Evolutionary conservation across 92 coral and sea anemone species (phyloP), one percentile per base, ranked within the genome.

Genomic region (Virgularia gustaviana): DNA sequence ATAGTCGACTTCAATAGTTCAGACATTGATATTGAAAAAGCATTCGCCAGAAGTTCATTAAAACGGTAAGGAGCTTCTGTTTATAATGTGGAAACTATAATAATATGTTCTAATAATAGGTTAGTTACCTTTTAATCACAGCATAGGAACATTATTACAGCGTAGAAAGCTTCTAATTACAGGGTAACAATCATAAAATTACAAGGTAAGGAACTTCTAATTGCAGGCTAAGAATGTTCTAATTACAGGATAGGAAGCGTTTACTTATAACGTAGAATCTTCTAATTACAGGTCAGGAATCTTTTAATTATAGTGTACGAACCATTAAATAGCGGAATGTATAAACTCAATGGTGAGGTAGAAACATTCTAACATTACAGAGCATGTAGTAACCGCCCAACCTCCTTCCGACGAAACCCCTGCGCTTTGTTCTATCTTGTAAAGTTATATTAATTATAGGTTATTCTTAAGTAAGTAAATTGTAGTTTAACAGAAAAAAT

Each of bases 1-100:
- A 87, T 94, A 39, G 99, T 94, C 39, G 99, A 94, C 71, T 94
- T 94, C 61, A 80, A 85, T 24, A 94, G 99, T 65, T 73, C 81
- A 2, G 99, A 94, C 53, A 94, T 94, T 53, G 88, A 94, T 70
- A 86, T 94, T 13, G 36, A 60, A 30, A 85, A 84, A 36, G 99
- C 99, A 0, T 78, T 94, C 2, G 29, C 79, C 55, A 83, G 90
- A 33, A 94, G 99, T 73, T 44, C 83, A 39, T 80, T 94, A 16
- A 83, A 77, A 72, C 82, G 96, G 98, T 92, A 11, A 29, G 57
- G 29, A n/a, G n/a, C n/a, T n/a, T n/a, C n/a, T n/a, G n/a, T n/a
- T n/a, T n/a, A n/a, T n/a, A n/a, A n/a, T n/a, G n/a, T n/a, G n/a
- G n/a, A n/a, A n/a, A n/a, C n/a, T n/a, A n/a, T n/a, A n/a, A n/a